phyloP scores from a whole-genome alignment of 2,113 vertebrate species.

The Scopus umbretta region DNA sequence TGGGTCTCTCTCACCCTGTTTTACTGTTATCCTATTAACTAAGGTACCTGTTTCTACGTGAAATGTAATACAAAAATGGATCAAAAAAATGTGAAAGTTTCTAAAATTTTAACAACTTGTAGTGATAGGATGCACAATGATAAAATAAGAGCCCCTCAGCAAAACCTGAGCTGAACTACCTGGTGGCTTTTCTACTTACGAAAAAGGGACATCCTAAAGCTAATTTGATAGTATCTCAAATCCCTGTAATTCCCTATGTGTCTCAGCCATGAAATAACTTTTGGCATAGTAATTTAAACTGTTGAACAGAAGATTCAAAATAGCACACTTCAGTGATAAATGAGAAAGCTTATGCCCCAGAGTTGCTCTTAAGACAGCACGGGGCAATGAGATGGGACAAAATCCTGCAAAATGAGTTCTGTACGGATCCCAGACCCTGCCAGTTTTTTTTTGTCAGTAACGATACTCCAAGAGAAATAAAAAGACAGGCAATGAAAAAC shows the following conservation, averaged over 20 bases:
- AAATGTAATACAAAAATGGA: neutral
- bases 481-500: constrained; percentile 42
- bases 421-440: neutral
- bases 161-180: neutral
- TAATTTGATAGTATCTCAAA: neutral
- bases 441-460: constrained; percentile 22
- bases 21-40: neutral
- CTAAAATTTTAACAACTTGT: neutral
- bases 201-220: neutral
- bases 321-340: neutral
- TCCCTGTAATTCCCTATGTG: neutral
- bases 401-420: constrained; percentile 17
- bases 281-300: neutral
- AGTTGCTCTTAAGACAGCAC: neutral
- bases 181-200: neutral
- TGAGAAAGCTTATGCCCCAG: neutral
- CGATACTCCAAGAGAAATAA: constrained; percentile 40
- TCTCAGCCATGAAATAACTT: neutral
- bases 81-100: neutral
- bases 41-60: neutral
- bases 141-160: neutral
- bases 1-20: neutral
- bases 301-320: neutral
- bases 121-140: neutral
- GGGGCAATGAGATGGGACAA: neutral